Base-by-base conservation (phyloP, 1,140 invertebrate species). In the Sinella curviseta region DNA sequence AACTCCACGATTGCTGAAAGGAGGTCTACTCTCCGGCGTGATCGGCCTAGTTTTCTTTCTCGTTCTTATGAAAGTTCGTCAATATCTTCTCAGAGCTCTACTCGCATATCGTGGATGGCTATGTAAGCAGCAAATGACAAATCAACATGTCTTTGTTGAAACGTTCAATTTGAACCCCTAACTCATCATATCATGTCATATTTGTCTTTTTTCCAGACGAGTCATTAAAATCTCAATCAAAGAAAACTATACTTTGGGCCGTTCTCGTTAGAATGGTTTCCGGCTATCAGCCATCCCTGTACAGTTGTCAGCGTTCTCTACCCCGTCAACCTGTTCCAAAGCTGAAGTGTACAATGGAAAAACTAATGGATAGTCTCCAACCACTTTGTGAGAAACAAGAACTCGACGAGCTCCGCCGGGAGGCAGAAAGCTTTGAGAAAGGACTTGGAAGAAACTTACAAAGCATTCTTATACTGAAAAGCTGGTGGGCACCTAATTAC, bases 401-500 rank as follows among this genome's bases (percentile, higher is more conserved):
- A 83, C 82, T 88, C 36, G 83, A 86, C 36, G 80, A 84, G 31
- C 83, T 89, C 14, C 83, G 84, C 55, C 83, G 85, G 34, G 85
- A 88, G 75, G 86, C 87, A 1, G 84, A 85, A 78, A 85, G 87
- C n/a, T 89, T 89, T 85, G 85, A 88, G 81, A 85, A 81, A 74
- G 87, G 82, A 24, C 26, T 88, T 24, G 88, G 88, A 0, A 85
- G 84, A 31, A 87, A 87, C 78, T 82, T 89, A 48, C 88, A 89
- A 80, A 84, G 86, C 67, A 85, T 88, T 76, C 84, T 90, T 1
- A 82, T 86, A 36, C 80, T 90, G 31, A 89, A 88, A 82, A 57
- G 88, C 1, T 89, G 88, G 88, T 88, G 88, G 86, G 85, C 86
- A n/a, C 85, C 86, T 30, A 89, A 89, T 81, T 90, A 87, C 85